Base-by-base conservation (phyloP, 2,888 invertebrate genomes). In the Amiota communis region DNA sequence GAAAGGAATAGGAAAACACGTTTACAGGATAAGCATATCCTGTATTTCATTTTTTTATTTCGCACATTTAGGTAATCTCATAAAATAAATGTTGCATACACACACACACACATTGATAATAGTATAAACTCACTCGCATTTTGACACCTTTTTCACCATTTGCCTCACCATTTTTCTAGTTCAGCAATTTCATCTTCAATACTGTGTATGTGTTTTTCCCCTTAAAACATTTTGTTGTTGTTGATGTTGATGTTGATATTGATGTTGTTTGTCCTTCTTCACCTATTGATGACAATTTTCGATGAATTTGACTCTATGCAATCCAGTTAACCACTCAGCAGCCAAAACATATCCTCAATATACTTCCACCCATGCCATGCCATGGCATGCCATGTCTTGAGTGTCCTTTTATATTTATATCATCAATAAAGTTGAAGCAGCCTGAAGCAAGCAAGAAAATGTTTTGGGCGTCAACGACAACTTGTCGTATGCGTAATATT, bases 341-440 rank as follows among this genome's bases (percentile, higher is more conserved):
- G n/a, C n/a, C n/a, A n/a, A n/a, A 13, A 53, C n/a, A 8, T 53
- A 36, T 36, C 0, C 36, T 6, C 36, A 36, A 36, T 36, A 36
- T 36, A 36, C 36, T 36, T 36, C 36, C 36, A 36, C 36, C n/a
- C n/a, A n/a, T n/a, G n/a, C n/a, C n/a, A n/a, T n/a, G n/a, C n/a
- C 23, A 23, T 23, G 23, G 2, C 23, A 23, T 2, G 2, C 23
- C 1, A 2, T 1, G 1, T 3, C 10, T 23, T 69, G 72, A 36
- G 61, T 67, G 61, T 71, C 70, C 74, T 70, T 75, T 79, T 79
- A 36, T 36, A 78, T 81, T 81, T 81, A 81, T 82, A 77, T 77
- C 79, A 77, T 80, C 80, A 80, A 82, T 82, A 81, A 82, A 80
- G 76, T 76, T 80, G 72, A 75, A 59, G 59, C 71, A 74, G 79